Evolutionary conservation across 2,797 vertebrate species (phyloP).

Genomic region (Ptychobarbus kaznakovi): DNA sequence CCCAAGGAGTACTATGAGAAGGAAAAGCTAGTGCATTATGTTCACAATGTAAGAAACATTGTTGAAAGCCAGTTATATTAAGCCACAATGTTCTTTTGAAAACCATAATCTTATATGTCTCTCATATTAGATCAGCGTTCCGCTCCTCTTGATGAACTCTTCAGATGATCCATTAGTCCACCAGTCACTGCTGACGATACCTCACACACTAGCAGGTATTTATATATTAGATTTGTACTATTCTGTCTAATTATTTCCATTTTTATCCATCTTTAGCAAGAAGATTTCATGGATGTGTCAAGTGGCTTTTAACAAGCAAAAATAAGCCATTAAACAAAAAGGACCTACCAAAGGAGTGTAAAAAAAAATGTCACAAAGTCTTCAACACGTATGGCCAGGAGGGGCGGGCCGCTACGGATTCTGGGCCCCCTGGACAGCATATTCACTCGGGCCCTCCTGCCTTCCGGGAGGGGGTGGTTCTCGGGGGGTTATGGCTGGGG

Average conservation of each 20-base stretch:
- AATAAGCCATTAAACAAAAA: background rate
- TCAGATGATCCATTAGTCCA: conserved; percentile 93
- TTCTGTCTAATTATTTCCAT: background rate
- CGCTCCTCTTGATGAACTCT: conserved; percentile 93
- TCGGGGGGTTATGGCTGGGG: too few species aligned
- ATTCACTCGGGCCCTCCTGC: too few species aligned
- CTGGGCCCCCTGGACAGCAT: too few species aligned
- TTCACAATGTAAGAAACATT: conserved; percentile 85
- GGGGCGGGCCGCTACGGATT: too few species aligned
- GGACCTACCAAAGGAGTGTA: background rate
- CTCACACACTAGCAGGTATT: conserved; percentile 89
- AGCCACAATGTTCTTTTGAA: background rate
- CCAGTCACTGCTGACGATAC: conserved; percentile 88
- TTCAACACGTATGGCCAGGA: background rate
- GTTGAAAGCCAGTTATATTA: background rate
- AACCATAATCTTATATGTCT: background rate
- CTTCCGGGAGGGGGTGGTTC: too few species aligned
- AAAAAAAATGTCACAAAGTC: background rate
- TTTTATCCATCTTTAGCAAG: background rate
- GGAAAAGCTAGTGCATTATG: conserved; percentile 93
- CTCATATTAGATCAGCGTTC: conserved; percentile 85
- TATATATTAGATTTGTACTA: background rate
- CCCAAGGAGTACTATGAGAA: conserved; percentile 92
- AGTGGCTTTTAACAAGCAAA: background rate
- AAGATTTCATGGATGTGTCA: background rate